phyloP scores from a whole-genome alignment of 2,113 vertebrate genomes.

The Anoplopoma fimbria region DNA sequence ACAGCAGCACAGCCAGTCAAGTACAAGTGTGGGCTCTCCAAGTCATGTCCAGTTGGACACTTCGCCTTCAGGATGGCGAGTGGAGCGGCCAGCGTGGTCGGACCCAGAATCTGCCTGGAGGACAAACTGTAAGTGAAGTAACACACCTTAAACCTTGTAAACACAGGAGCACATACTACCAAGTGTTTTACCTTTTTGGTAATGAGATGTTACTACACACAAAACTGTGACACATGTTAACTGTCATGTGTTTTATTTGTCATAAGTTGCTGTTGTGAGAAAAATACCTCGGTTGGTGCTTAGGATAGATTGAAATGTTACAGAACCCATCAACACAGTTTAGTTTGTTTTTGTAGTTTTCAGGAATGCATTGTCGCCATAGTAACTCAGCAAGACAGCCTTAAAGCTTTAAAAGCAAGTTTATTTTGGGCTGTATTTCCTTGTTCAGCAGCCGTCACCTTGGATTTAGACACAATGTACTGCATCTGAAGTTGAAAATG shows the following conservation, averaged over 20 bases:
- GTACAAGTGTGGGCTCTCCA: slow-evolving; percentile 92
- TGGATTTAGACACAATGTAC: too few relatives aligned
- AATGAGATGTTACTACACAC: background rate
- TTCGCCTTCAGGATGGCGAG: slow-evolving; percentile 97
- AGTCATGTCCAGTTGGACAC: slow-evolving; percentile 90
- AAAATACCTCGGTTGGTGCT: background rate
- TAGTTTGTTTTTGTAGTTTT: too few relatives aligned
- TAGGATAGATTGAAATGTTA: background rate
- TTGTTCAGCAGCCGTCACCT: too few relatives aligned
- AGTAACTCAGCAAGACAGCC: too few relatives aligned
- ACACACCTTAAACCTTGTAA: background rate
- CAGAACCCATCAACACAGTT: too few relatives aligned
- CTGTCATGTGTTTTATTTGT: too few relatives aligned
- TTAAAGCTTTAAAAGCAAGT: too few relatives aligned
- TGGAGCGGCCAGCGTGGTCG: slow-evolving; percentile 96
- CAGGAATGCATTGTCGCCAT: too few relatives aligned
- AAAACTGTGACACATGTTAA: too few relatives aligned
- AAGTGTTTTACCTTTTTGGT: background rate
- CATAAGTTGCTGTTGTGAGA: background rate
- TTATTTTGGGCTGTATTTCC: too few relatives aligned
- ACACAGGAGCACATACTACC: background rate
- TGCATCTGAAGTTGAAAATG: too few relatives aligned
- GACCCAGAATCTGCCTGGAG: slow-evolving; percentile 95
- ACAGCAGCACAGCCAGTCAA: slow-evolving; percentile 86
- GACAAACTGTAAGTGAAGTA: slow-evolving; percentile 89